These are phyloP conservation scores for Atherix ibis DNA, from an alignment of 2,888 invertebrate genomes.

Conservation along the genomic window DNA sequence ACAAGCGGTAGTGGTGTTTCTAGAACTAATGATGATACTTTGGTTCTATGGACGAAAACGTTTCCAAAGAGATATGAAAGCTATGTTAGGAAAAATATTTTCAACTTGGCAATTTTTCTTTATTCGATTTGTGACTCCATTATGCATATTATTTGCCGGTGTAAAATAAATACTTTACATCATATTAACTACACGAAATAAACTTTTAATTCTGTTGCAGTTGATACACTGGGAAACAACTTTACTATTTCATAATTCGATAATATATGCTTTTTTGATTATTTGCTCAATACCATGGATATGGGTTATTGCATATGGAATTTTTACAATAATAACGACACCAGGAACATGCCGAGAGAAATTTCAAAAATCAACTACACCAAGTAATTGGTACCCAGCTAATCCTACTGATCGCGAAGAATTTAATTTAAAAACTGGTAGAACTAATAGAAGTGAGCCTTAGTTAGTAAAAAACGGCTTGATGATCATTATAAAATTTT, in stretches of 20 bases:
- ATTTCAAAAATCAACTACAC: conserved; percentile 19
- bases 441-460: too few species aligned
- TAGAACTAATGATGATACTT: conserved; percentile 11
- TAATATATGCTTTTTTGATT: too few species aligned
- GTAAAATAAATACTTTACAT: too few species aligned
- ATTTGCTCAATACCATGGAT: conserved; percentile 23
- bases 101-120: conserved; percentile 10
- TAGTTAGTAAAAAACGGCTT: too few species aligned
- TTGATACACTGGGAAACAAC: too few species aligned
- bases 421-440: too few species aligned
- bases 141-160: conserved; percentile 31
- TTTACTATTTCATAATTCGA: too few species aligned
- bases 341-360: conserved; percentile 19
- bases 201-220: too few species aligned
- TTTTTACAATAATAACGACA: conserved; percentile 18
- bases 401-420: conserved; percentile 21
- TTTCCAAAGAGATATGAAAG: conserved; percentile 12
- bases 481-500: too few species aligned
- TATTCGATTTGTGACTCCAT: conserved; percentile 57
- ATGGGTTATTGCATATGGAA: conserved; percentile 21
- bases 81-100: conserved; percentile 10
- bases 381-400: conserved; percentile 29
- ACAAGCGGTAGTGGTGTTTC: too few species aligned
- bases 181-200: too few species aligned
- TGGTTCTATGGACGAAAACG: conserved; percentile 13